Evolutionary conservation across 2,797 vertebrate species (phyloP).

Genomic region (Anguilla anguilla): DNA sequence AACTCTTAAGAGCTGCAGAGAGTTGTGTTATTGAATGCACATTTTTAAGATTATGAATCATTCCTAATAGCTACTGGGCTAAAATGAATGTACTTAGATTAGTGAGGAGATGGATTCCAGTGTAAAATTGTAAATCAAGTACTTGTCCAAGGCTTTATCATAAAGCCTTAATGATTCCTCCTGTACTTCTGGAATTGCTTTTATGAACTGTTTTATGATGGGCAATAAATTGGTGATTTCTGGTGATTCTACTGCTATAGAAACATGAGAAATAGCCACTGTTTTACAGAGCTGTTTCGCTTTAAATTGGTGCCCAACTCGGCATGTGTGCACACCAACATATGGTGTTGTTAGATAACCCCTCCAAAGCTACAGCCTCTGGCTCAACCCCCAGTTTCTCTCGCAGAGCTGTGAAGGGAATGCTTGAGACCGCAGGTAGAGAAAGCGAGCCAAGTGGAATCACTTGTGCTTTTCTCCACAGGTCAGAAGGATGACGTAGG

Average conservation of each 20-base stretch:
- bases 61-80: constrained; percentile 22
- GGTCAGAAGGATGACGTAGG: background rate
- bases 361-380: background rate
- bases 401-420: background rate
- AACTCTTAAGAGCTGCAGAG: background rate
- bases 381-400: background rate
- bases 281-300: background rate
- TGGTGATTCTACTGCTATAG: background rate
- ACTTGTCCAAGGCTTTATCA: constrained; percentile 3
- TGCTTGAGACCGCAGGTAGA: constrained; percentile 4
- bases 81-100: constrained; percentile 21
- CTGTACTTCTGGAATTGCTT: background rate
- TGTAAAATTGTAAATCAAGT: constrained; percentile 7
- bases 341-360: background rate
- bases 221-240: background rate
- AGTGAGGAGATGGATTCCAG: constrained; percentile 1
- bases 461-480: background rate
- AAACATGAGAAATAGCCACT: background rate
- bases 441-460: background rate
- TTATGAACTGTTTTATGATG: background rate
- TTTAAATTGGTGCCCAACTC: background rate
- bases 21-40: background rate
- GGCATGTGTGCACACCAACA: background rate
- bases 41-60: background rate
- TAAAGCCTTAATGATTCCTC: background rate